Conservation (phyloP, 1,140 invertebrate species). For the Anastrepha obliqua region DNA sequence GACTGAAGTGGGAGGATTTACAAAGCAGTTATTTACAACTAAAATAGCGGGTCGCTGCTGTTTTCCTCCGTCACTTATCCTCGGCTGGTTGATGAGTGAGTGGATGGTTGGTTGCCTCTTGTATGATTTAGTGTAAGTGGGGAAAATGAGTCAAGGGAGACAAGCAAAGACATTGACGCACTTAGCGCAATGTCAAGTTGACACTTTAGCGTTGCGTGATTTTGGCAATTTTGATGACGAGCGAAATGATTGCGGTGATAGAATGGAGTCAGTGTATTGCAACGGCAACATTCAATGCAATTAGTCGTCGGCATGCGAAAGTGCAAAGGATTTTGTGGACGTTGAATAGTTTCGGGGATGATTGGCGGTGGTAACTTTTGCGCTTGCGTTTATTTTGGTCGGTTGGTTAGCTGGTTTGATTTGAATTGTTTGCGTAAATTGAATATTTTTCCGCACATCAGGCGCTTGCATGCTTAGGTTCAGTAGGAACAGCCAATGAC, state of each 20-base stretch:
- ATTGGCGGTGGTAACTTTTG: neutral
- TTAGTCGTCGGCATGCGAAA: neutral
- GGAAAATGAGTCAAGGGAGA: neutral
- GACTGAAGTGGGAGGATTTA: slow-evolving; percentile 13
- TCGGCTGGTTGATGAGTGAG: slow-evolving; percentile 11
- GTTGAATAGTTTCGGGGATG: neutral
- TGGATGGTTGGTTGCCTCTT: neutral
- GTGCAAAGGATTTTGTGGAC: too few species aligned
- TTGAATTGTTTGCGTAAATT: slow-evolving; percentile 9
- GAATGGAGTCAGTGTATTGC: neutral
- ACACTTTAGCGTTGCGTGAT: slow-evolving; percentile 50
- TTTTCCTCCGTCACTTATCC: neutral
- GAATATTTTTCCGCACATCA: slow-evolving; percentile 21
- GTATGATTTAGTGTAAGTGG: neutral
- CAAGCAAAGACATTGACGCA: slow-evolving; percentile 56
- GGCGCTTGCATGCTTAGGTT: neutral
- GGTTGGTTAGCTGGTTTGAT: slow-evolving; percentile 10
- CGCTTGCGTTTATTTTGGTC: slow-evolving; percentile 55
- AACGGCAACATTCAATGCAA: neutral
- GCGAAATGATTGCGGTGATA: neutral
- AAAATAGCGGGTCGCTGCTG: slow-evolving; percentile 38
- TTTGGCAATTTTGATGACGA: slow-evolving; percentile 26
- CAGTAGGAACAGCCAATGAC: neutral
- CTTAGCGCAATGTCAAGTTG: slow-evolving; percentile 59
- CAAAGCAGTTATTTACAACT: slow-evolving; percentile 28